These are phyloP conservation scores for Leucania comma DNA, from an alignment of 2,888 invertebrate species.

Conservation along the genomic window DNA sequence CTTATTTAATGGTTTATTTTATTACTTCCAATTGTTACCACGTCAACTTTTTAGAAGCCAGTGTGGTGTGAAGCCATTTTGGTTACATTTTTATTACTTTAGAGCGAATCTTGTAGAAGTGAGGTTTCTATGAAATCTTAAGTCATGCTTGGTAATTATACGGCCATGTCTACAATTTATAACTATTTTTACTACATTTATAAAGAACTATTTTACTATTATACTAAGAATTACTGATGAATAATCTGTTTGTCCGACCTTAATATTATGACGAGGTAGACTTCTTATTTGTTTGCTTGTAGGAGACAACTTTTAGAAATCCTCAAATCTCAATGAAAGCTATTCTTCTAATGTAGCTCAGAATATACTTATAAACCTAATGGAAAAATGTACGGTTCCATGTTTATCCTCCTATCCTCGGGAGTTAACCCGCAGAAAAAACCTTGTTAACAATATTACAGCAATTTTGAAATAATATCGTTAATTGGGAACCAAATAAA, in stretches of 20 bases:
- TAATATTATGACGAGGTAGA: not conserved
- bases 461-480: too few relatives aligned
- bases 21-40: slow-evolving; percentile 6
- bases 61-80: slow-evolving; percentile 28
- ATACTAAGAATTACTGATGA: not conserved
- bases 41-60: slow-evolving; percentile 3
- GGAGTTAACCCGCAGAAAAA: too few relatives aligned
- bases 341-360: too few relatives aligned
- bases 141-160: not conserved
- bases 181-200: not conserved
- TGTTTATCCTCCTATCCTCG: too few relatives aligned
- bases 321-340: too few relatives aligned
- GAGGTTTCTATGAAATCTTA: slow-evolving; percentile 12
- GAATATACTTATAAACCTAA: too few relatives aligned
- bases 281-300: not conserved
- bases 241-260: not conserved
- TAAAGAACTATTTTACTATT: too few relatives aligned
- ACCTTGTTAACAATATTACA: too few relatives aligned
- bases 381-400: too few relatives aligned
- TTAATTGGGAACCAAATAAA: too few relatives aligned
- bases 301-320: not conserved
- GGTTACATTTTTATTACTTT: slow-evolving; percentile 20
- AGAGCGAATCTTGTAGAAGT: not conserved
- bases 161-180: not conserved
- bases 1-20: slow-evolving; percentile 27